These are phyloP conservation scores for Erpornis zantholeuca DNA, from an alignment of 2,113 vertebrate genomes.

Conservation along the genomic window DNA sequence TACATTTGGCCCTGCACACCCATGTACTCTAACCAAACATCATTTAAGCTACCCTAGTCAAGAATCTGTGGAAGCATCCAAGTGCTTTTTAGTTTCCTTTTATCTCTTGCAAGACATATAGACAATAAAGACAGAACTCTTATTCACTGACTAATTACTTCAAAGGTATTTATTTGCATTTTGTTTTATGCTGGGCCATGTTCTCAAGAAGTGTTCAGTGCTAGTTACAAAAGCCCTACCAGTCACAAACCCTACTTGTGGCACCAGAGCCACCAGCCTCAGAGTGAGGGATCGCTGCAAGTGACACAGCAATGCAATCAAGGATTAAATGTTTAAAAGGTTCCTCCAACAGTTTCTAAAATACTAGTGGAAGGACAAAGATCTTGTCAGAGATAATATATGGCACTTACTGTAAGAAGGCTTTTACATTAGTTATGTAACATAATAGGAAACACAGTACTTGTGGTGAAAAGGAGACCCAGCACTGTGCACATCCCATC, in stretches of 20 bases:
- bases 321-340: not conserved
- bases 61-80: not conserved
- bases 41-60: not conserved
- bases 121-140: not conserved
- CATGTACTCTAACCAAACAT: not conserved
- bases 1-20: not conserved
- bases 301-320: not conserved
- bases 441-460: not conserved
- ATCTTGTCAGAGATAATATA: not conserved
- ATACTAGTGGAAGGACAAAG: not conserved
- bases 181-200: not conserved
- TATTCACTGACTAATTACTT: not conserved
- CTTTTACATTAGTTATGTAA: not conserved
- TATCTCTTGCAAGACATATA: not conserved
- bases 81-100: not conserved
- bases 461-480: not conserved
- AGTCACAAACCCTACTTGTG: not conserved
- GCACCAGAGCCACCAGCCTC: not conserved
- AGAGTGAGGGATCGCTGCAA: not conserved
- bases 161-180: not conserved
- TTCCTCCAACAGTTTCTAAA: not conserved
- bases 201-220: not conserved
- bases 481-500: not conserved
- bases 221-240: not conserved
- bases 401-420: not conserved